Evolutionary conservation across 2,888 invertebrate genomes (phyloP).

Genomic region (Hyposoter dolosus): DNA sequence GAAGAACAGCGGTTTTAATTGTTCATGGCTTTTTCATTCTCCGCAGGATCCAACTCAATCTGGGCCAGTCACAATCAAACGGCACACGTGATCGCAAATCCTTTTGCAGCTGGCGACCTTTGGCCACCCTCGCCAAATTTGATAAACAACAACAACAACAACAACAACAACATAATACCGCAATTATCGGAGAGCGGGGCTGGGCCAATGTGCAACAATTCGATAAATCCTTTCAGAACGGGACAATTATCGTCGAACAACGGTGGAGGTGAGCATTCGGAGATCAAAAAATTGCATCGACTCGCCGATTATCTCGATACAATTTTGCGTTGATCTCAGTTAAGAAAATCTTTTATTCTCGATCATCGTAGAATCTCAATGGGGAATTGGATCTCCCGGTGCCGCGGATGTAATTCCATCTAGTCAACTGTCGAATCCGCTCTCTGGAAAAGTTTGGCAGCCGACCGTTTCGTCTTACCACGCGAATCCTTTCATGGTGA

Average conservation of each 20-base stretch:
- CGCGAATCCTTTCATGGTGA: slow-evolving; percentile 85
- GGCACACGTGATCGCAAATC: slow-evolving; percentile 81
- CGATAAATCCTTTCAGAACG: slow-evolving; percentile 82
- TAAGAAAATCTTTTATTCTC: slow-evolving; percentile 29
- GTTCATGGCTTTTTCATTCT: slow-evolving; percentile 29
- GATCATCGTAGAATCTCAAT: slow-evolving; percentile 79
- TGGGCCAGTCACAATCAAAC: slow-evolving; percentile 80
- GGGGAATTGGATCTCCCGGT: slow-evolving; percentile 80
- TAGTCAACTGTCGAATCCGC: slow-evolving; percentile 82
- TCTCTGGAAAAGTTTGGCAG: slow-evolving; percentile 83
- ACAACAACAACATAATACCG: slow-evolving; percentile 75
- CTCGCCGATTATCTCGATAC: no score
- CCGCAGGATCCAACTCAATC: slow-evolving; percentile 77
- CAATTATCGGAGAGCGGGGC: slow-evolving; percentile 77
- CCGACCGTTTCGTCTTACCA: slow-evolving; percentile 82
- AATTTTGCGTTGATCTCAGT: neutral
- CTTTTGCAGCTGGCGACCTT: slow-evolving; percentile 79
- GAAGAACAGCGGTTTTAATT: neutral
- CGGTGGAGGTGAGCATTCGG: slow-evolving; percentile 81
- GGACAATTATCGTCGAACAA: slow-evolving; percentile 79
- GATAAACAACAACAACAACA: slow-evolving; percentile 77
- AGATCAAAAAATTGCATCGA: no score
- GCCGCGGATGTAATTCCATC: slow-evolving; percentile 82
- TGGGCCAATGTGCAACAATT: slow-evolving; percentile 75
- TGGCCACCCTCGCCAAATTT: slow-evolving; percentile 82